Evolutionary conservation across 2,888 invertebrate genomes (phyloP), one percentile per base, ranked within the genome.

Genomic region (Ormyrus nitidulus): DNA sequence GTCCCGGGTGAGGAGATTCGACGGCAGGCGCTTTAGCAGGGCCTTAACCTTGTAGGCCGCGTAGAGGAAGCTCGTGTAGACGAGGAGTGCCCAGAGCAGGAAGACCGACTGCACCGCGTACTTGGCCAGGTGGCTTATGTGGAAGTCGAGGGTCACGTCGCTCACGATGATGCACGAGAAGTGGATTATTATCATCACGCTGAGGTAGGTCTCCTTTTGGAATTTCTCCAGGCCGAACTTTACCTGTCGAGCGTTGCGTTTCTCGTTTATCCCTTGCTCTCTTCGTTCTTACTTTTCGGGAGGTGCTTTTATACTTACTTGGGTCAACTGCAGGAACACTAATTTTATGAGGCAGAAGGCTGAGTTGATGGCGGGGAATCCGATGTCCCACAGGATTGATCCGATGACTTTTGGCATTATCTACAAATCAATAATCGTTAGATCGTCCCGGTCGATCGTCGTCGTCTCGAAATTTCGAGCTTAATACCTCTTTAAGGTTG

Each of bases 331-430:
- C 68, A 93, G 89, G 84, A 93, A 92, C 77, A 92, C 92, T 83
- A 93, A 88, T 87, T 93, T 93, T 81, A 93, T 91, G 75, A 93
- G 90, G 82, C 92, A 91, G 87, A 93, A 93, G 58, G 92, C 92
- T 58, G 92, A 92, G 69, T 92, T 92, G 79, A 93, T 90, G 85
- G 92, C 92, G 10, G 93, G 93, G 86, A 92, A 92, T 81, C 92
- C 92, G 72, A 92, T 87, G 85, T 93, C 93, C 92, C 92, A 92
- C 82, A 93, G 87, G 79, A 93, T 90, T 64, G 91, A 91, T 44
- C 91, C 91, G 83, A 93, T 87, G 61, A 92, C 89, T 83, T 89
- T 90, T 61, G 93, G 92, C 89, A 93, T 90, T 71, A 89, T 89
- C 91, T 92, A 86, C 2, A 87, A 34, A 87, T 53, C 19, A 61